Base-by-base conservation (phyloP, 1,140 invertebrate genomes). In the Phenacoccus solenopsis region DNA sequence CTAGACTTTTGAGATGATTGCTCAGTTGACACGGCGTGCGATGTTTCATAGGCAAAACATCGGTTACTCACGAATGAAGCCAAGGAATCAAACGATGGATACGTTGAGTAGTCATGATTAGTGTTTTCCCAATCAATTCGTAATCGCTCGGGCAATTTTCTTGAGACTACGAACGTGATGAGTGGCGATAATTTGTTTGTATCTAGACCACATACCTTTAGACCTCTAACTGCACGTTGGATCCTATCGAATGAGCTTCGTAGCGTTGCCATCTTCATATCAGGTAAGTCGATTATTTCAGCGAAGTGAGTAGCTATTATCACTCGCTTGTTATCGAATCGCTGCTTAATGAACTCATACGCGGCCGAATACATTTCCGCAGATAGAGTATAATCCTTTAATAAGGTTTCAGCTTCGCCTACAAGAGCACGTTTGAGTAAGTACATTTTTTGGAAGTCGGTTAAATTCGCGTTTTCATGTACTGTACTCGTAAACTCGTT, bases 41-140 rank as follows among this genome's bases (percentile, higher is more conserved):
- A 9, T 25, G 59, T 64, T 25, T 64, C 59, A 22, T 64, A 64
- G 4, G 59, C 59, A 25, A 64, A 64, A 25, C 59, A 64, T 3
- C 59, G 59, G 16, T 10, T 24, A 5, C 7, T 13, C 21, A 64
- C 10, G 16, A 64, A 64, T 64, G 10, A 1, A 4, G 4, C 59
- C 20, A 64, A 22, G 3, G 59, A 16, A 1, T 64, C 13, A 16
- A 64, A 64, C 20, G 59, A 64, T 4, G 59, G 59, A 22, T 64
- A 64, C 4, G 59, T 25, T 16, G 59, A 64, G 22, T 64, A 64
- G 25, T 64, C 59, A 22, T 5, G 12, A 20, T 24, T 10, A 9
- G 10, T 25, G 21, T 64, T 64, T 64, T 64, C 59, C 59, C 59
- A 64, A 20, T 64, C 25, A 22, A 64, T 64, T 3, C 59, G 59